Evolutionary conservation across 2,888 invertebrate species (phyloP), one percentile per base, ranked within the genome.

Genomic region (Neria commutata): DNA sequence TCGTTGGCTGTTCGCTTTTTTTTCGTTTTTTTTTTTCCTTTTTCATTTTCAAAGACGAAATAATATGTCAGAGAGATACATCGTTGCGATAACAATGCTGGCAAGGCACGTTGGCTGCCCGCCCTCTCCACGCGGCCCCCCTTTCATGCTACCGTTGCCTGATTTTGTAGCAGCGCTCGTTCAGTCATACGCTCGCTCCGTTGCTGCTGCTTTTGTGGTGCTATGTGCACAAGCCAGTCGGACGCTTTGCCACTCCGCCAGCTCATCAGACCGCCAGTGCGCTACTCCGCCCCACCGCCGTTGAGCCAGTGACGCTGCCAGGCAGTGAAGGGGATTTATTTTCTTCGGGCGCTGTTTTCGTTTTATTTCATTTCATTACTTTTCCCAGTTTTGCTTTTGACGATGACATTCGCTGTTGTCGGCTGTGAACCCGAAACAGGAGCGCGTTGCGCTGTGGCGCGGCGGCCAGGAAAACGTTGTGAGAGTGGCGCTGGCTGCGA

Each of bases 11-110:
- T 46, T 57, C 49, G 51, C 52, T 62, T 54, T 59, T 60, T 55
- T 54, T 59, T 60, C 57, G 58, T 61, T 54, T 50, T 42, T 55
- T 57, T 34, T 62, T 62, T 51, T 57, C 63, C 57, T 54, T 60
- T 65, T 60, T 56, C 23, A 59, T 54, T 63, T 61, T 60, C 53
- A 64, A 63, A 65, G 52, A 63, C 66, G 67, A 67, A 67, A 68
- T n/a, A n/a, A n/a, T 70, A 68, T 67, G 68, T 68, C 70, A 70
- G 66, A 56, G 23, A 62, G 67, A 65, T 65, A 64, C 65, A 67
- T 64, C 66, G 64, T 61, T 59, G 63, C 65, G 68, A 68, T 68
- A 67, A n/a, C n/a, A n/a, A 61, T 50, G 50, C 57, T 50, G 64
- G 62, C 65, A 63, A 58, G 65, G 60, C 62, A 63, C 58, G 61